Conservation (phyloP, 2,113 vertebrate genomes). For the Cromileptes altivelis region DNA sequence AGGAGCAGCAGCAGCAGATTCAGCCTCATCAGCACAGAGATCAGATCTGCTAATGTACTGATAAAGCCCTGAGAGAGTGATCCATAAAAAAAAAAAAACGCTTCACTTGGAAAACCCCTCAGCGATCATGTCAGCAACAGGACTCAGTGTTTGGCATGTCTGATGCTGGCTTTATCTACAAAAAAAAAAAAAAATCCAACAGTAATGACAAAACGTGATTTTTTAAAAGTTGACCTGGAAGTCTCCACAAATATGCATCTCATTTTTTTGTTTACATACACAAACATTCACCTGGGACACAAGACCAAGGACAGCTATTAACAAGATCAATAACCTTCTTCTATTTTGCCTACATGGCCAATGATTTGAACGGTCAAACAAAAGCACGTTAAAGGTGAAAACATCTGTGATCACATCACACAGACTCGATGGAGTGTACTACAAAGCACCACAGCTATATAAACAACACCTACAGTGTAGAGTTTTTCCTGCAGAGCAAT, state of each 20-base stretch:
- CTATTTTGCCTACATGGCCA: no score
- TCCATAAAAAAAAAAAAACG: slow-evolving; percentile 1
- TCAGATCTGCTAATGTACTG: slow-evolving; percentile 42
- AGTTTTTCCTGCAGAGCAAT: background rate
- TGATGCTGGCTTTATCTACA: background rate
- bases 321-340: no score
- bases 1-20: slow-evolving; percentile 20
- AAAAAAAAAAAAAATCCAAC: background rate
- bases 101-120: background rate
- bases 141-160: background rate
- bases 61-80: slow-evolving; percentile 33
- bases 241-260: no score
- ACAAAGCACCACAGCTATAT: background rate
- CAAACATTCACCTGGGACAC: no score
- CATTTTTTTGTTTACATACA: no score
- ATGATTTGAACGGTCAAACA: no score
- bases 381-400: background rate
- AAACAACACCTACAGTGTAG: background rate
- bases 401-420: background rate
- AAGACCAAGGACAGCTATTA: no score
- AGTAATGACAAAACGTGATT: background rate
- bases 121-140: slow-evolving; percentile 2
- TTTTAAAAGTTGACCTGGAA: no score
- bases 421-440: background rate
- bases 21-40: slow-evolving; percentile 60